Base-by-base conservation (phyloP, 2,888 invertebrate species). In the Laspeyria flexula region DNA sequence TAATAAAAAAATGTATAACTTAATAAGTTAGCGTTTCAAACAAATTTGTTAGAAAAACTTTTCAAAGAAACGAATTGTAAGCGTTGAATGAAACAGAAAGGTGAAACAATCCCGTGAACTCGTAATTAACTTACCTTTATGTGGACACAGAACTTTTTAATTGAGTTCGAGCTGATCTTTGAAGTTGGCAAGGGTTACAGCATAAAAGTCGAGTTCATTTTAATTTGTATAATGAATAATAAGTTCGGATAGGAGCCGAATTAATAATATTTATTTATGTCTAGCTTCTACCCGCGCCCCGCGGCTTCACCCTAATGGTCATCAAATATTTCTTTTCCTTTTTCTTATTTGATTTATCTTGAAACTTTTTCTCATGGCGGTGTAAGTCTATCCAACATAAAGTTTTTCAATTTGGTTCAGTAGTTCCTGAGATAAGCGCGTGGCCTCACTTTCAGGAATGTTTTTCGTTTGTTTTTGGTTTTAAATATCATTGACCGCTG, bases 91-190 rank as follows among this genome's bases (percentile, higher is more conserved):
- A 60, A 66, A 62, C 62, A 65, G 71, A 67, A 60, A 60, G 67
- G 43, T 58, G 56, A 51, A 64, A 64, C 72, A 73, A 73, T 70
- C 59, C 61, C 51, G 59, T 60, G 55, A 75, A 79, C 73, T 75
- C 66, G 68, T 76, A 81, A 78, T 85, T 83, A 84, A 83, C 78
- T 77, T 73, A 68, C 74, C 77, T 79, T 75, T 66, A 74, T 65
- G 65, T 46, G 71, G 62, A 70, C 69, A 74, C 67, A 71, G 74
- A 84, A 83, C 77, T 84, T 85, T 84, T 84, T 85, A 85, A 85
- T 86, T 86, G 85, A 84, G 78, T 50, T 79, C 75, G 62, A 55
- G 52, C 58, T 69, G 56, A 68, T 69, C 61, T 47, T 37, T 46
- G 18, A 49, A 55, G 37, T 38, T 13, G 42, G 30, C 30, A 29